phyloP scores from a whole-genome alignment of 2,888 invertebrate species.

The Antheraea yamamai region DNA sequence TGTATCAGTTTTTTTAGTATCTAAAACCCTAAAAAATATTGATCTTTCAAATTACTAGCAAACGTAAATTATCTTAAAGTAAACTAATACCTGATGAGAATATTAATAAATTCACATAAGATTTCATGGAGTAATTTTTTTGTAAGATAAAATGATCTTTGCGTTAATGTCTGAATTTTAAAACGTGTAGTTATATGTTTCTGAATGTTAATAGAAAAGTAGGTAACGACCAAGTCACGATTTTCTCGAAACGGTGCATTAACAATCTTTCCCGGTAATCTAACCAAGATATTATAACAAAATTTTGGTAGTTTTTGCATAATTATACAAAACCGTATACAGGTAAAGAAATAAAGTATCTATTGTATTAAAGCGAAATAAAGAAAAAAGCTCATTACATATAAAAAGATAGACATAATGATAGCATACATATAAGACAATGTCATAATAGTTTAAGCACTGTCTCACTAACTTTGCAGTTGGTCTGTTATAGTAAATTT shows the following conservation, averaged over 20 bases:
- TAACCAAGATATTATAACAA: constrained; percentile 1
- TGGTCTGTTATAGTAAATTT: neutral
- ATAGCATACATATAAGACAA: neutral
- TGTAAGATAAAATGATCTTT: neutral
- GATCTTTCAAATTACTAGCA: neutral
- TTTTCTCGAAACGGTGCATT: constrained; percentile 17
- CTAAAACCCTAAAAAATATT: neutral
- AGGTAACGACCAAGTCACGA: constrained; percentile 20
- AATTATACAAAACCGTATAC: neutral
- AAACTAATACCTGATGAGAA: neutral
- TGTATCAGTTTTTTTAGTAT: too few species aligned
- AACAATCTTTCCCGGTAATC: constrained; percentile 11
- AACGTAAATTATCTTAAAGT: neutral
- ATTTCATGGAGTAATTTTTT: neutral
- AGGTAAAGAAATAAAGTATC: neutral
- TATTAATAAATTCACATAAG: neutral
- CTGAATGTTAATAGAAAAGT: constrained; percentile 12
- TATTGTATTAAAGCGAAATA: neutral
- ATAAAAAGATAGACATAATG: too few species aligned
- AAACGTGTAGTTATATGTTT: neutral
- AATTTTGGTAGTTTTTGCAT: neutral
- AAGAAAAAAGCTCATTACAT: neutral
- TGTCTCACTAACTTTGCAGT: neutral
- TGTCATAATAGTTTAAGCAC: neutral
- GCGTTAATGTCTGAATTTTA: constrained; percentile 7